Evolutionary conservation across 2,888 invertebrate genomes (phyloP), one percentile per base, ranked within the genome.

Genomic region (Lampropteryx suffumata): DNA sequence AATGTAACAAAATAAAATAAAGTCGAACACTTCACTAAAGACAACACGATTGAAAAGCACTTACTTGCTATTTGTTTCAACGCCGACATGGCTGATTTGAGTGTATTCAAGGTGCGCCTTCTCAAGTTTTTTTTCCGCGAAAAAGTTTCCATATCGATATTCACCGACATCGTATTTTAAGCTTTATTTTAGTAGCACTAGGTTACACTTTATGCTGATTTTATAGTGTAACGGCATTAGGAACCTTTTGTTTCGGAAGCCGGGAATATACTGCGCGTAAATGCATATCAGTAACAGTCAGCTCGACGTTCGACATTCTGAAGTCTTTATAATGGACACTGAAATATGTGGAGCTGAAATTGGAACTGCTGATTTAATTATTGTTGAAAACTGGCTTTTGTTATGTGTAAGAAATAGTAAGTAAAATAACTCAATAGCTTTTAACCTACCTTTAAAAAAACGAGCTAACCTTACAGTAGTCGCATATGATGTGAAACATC

Each of bases 61-160:
- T 88, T 76, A 89, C 89, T 86, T 52, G 89, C 81, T 65, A 91
- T 84, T 77, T 90, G 90, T 69, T 79, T 83, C 59, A 89, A 76
- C 61, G 87, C 88, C 56, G 84, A 82, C 69, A 89, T 82, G 51
- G 89, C 87, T 11, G 84, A 82, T 66, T 85, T 87, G 61, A 91
- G 71, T 45, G 90, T 91, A 67, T 83, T 90, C 65, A 87, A 65
- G 10, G 87, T 86, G 26, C 88, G 84, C 14, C 90, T 79, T 59
- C 89, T 77, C 39, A 90, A 68, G 71, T 91, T 90, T 61, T 88
- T 89, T 74, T 86, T 84, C 47, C 78, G 69, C 17, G 85, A 82
- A 68, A 86, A 90, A 56, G 79, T 82, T 58, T 87, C 82, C 85
- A 90, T 83, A 55, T 87, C 89, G 49, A 88, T 82, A 54, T 82